phyloP scores from a whole-genome alignment of 2,797 vertebrate genomes.

The Peromyscus melanophrys region DNA sequence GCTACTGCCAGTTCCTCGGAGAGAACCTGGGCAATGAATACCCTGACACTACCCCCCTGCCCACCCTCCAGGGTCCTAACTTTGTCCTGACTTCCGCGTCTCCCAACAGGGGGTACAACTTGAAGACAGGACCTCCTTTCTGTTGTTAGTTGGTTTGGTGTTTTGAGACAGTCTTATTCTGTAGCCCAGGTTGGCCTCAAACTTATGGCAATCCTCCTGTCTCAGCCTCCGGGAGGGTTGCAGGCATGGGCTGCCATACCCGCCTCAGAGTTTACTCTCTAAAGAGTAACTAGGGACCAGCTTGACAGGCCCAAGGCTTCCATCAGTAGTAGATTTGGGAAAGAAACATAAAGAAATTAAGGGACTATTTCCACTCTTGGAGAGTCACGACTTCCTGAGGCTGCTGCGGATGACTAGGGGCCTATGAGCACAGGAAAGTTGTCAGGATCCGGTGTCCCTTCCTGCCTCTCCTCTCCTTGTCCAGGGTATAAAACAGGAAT shows the following conservation, averaged over 20 bases:
- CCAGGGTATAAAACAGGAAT: neutral
- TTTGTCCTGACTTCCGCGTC: rapidly evolving
- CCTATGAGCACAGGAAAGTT: neutral
- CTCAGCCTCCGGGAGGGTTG: neutral
- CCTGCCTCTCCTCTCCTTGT: neutral
- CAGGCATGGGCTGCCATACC: neutral
- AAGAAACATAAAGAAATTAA: neutral
- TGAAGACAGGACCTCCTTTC: neutral
- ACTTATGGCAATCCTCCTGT: neutral
- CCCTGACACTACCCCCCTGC: neutral
- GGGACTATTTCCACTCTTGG: neutral
- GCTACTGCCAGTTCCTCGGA: neutral
- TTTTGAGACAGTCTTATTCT: neutral
- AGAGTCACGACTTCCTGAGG: neutral
- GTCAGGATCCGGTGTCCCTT: neutral
- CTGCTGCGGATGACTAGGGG: neutral
- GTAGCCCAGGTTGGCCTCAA: neutral
- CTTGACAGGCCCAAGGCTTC: neutral
- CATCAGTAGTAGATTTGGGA: neutral
- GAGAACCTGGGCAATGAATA: neutral
- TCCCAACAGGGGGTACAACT: rapidly evolving
- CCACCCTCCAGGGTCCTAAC: neutral
- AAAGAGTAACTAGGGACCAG: neutral
- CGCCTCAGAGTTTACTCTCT: neutral
- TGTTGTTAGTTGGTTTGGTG: neutral